Base-by-base conservation (phyloP, 2,113 vertebrate genomes). In the Chloroceryle aenea region DNA sequence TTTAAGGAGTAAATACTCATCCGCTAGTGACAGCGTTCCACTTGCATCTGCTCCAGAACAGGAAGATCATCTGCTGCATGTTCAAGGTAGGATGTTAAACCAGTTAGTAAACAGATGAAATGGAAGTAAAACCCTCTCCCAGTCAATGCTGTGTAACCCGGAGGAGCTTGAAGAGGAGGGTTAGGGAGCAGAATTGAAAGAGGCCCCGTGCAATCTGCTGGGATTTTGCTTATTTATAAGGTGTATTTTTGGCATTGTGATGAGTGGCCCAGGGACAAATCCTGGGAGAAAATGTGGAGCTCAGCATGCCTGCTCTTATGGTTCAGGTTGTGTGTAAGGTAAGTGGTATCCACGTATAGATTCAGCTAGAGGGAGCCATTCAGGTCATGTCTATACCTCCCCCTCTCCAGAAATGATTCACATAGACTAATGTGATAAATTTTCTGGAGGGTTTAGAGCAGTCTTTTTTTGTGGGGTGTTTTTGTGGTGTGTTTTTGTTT, bases 1-100 rank as follows among this genome's bases (percentile, higher is more conserved):
- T 38, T 97, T 99, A 38, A 98, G 99, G 83, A 98, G 99, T 91
- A 99, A 97, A 92, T 98, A 99, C 53, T 98, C 98, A 0, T 86
- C 97, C 21, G 96, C 68, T 61, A 98, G 97, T 71, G 98, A 98
- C 69, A 98, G 97, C 18, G 83, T 90, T 27, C 97, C 98, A 6
- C 95, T 98, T 76, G 92, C 74, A 30, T 66, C 85, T 43, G 16
- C 90, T 32, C 55, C 43, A 14, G 67, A 89, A 61, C 61, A 84
- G 12, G 76, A 92, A 58, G 89, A 97, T 12, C 52, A 64, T 63
- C 42, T 32, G 8, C 36, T 72, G 22, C 14, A 76, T 1, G 0
- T 8, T 22, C 84, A 95, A 98, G 98, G 98, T 98, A 97, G 92
- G 82, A 67, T 36, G 5, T 75, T 91, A 61, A 95, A 56, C 18